These are phyloP conservation scores for Cydia splendana DNA, from an alignment of 1,140 invertebrate species.

Conservation along the genomic window DNA sequence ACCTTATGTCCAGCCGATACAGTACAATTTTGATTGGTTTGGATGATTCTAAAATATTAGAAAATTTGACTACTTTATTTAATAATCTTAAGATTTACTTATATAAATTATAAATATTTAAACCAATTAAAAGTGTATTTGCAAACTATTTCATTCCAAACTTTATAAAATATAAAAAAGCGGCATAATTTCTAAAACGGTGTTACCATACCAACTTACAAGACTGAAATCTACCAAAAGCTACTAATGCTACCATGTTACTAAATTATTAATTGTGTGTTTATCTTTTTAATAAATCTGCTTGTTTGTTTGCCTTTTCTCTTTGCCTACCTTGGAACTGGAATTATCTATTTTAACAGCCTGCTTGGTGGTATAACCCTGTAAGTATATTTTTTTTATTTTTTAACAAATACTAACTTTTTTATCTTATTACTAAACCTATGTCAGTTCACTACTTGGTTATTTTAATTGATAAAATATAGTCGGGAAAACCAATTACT, in stretches of 20 bases:
- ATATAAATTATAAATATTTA: too few relatives aligned
- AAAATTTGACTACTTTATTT: too few relatives aligned
- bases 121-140: background rate
- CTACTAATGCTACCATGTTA: conserved; percentile 25
- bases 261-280: conserved; percentile 36
- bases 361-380: conserved; percentile 93
- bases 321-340: conserved; percentile 55
- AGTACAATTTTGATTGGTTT: conserved; percentile 56
- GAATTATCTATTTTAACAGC: conserved; percentile 78
- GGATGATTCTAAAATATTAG: conserved; percentile 35
- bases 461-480: too few relatives aligned
- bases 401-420: conserved; percentile 10
- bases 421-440: background rate
- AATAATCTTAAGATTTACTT: too few relatives aligned
- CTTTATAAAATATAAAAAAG: background rate
- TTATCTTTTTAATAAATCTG: conserved; percentile 41
- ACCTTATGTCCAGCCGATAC: conserved; percentile 37
- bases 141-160: background rate
- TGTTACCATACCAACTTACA: conserved; percentile 28
- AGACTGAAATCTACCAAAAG: conserved; percentile 28
- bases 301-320: conserved; percentile 47
- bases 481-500: too few relatives aligned
- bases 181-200: background rate
- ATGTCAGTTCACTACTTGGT: too few relatives aligned
- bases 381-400: conserved; percentile 83